These are phyloP conservation scores for Leptinotarsa defecta DNA, from an alignment of 1,140 invertebrate genomes.

Conservation along the genomic window DNA sequence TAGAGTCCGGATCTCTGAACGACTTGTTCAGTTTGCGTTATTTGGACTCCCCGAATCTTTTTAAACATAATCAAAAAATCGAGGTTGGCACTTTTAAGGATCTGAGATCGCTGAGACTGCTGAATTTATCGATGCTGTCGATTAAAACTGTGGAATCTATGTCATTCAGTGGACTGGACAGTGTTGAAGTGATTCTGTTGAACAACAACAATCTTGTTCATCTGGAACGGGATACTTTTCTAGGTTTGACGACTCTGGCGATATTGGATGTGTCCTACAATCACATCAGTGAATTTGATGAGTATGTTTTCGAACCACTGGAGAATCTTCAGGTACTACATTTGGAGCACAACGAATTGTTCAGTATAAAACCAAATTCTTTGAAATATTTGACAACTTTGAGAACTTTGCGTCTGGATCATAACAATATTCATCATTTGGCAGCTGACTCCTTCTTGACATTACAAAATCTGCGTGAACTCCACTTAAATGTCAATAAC, in stretches of 20 bases:
- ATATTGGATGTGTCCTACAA: slow-evolving; percentile 1
- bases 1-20: background rate
- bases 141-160: background rate
- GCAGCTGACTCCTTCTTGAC: background rate
- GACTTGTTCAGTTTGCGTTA: slow-evolving; percentile 8
- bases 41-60: slow-evolving; percentile 10
- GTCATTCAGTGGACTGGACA: background rate
- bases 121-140: slow-evolving; percentile 11
- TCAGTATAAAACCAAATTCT: background rate
- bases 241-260: background rate
- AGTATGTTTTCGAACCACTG: background rate
- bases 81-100: background rate
- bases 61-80: slow-evolving; percentile 10
- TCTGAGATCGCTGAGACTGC: background rate
- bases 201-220: background rate
- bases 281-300: background rate
- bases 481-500: slow-evolving; percentile 1
- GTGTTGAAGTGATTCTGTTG: slow-evolving; percentile 1
- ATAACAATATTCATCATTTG: background rate
- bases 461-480: background rate
- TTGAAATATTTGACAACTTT: slow-evolving; percentile 8
- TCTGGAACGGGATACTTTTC: slow-evolving; percentile 6
- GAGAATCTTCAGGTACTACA: background rate
- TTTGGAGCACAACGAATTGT: background rate
- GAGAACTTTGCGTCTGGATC: background rate